These are phyloP conservation scores for Tetranychus piercei DNA, from an alignment of 2,888 invertebrate species.

Conservation along the genomic window DNA sequence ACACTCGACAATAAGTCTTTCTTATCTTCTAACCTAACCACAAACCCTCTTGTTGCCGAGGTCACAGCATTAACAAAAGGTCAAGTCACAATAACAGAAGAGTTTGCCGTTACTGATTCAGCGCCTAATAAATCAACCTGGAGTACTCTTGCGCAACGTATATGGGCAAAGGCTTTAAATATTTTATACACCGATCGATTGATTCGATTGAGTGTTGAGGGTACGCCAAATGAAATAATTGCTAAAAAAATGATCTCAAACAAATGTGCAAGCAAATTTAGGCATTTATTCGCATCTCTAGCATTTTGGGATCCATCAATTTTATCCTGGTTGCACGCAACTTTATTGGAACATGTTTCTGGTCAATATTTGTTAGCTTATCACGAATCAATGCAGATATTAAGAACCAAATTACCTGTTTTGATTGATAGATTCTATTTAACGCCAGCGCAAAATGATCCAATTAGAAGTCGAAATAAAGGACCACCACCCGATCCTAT, in stretches of 20 bases:
- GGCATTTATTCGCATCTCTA: constrained; percentile 48
- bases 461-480: constrained; percentile 7
- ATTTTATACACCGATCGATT: constrained; percentile 46
- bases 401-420: constrained; percentile 35
- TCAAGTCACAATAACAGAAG: neutral
- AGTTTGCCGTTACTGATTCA: neutral
- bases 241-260: constrained; percentile 50
- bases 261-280: constrained; percentile 42
- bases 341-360: constrained; percentile 49
- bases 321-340: constrained; percentile 55
- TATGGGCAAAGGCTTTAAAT: constrained; percentile 47
- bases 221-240: constrained; percentile 46
- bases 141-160: constrained; percentile 44
- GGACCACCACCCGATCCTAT: constrained; percentile 42
- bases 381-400: constrained; percentile 19
- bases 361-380: constrained; percentile 44
- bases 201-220: constrained; percentile 42
- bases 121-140: constrained; percentile 40
- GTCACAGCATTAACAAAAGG: constrained; percentile 8
- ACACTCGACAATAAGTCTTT: constrained; percentile 29
- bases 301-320: constrained; percentile 44
- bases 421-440: constrained; percentile 13
- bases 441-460: neutral
- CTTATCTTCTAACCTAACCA: neutral
- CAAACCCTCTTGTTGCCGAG: constrained; percentile 10